Percentiles rank a stretch among this genome's conserved stretches.
Conservation (phyloP, 1,140 invertebrate genomes). For the Hesperophylax magnus region DNA sequence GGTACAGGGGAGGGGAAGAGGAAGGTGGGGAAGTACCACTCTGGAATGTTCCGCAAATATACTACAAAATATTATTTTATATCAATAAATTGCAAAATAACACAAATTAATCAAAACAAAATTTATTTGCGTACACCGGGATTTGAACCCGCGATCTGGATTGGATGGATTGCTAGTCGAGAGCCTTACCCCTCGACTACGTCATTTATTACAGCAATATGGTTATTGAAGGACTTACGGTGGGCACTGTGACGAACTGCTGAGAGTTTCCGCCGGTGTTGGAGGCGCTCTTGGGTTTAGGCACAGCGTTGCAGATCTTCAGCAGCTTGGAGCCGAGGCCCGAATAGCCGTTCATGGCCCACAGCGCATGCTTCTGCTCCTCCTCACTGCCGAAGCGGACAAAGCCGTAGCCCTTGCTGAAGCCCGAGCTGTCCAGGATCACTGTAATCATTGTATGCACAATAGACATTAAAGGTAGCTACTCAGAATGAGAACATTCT, state of each 20-base stretch:
- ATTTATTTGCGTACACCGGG: too few relatives aligned
- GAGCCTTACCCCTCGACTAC: too few relatives aligned
- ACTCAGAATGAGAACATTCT: too few relatives aligned
- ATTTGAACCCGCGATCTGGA: too few relatives aligned
- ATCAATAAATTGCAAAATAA: too few relatives aligned
- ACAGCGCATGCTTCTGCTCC: conserved; percentile 93
- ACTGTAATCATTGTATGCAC: conserved; percentile 70
- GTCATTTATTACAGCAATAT: neutral
- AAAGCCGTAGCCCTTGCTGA: conserved; percentile 98
- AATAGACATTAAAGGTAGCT: too few relatives aligned
- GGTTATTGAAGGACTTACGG: neutral
- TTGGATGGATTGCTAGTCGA: too few relatives aligned
- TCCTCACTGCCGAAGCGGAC: conserved; percentile 94
- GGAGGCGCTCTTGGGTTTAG: conserved; percentile 77
- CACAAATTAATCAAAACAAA: too few relatives aligned
- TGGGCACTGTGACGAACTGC: conserved; percentile 36
- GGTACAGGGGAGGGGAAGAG: too few relatives aligned
- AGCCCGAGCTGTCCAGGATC: conserved; percentile 88
- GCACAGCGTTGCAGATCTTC: conserved; percentile 92
- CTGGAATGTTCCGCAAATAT: too few relatives aligned
- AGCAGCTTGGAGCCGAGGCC: conserved; percentile 87
- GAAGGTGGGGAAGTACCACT: too few relatives aligned
- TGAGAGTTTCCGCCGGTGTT: conserved; percentile 61
- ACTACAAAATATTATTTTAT: too few relatives aligned
- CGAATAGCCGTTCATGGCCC: conserved; percentile 90